Conservation (phyloP, 2,888 invertebrate genomes). For the Eurois occulta region DNA sequence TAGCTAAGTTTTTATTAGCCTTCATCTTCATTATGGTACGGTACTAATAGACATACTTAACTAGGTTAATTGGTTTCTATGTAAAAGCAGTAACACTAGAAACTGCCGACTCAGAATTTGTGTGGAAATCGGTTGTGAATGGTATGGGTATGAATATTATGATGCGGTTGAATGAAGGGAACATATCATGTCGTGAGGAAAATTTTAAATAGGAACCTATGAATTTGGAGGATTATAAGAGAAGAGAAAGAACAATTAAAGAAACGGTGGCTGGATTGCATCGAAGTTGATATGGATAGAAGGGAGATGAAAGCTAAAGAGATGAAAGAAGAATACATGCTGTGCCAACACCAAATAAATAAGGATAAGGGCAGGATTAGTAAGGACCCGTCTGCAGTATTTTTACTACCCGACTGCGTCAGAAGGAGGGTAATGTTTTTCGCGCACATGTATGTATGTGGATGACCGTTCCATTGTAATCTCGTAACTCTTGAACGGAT, state of each 20-base stretch:
- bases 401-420: too few species aligned
- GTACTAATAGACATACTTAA: background rate
- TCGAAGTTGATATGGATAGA: background rate
- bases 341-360: background rate
- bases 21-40: background rate
- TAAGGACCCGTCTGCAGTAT: too few species aligned
- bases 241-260: background rate
- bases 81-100: background rate
- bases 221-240: background rate
- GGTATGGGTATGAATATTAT: constrained; percentile 5
- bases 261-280: too few species aligned
- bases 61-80: background rate
- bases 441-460: background rate
- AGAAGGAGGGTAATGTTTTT: too few species aligned
- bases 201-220: background rate
- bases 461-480: background rate
- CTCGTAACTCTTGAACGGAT: background rate
- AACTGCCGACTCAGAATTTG: background rate
- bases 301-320: background rate
- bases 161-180: background rate
- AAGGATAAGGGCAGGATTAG: background rate
- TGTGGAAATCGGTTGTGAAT: constrained; percentile 28
- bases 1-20: constrained; percentile 18
- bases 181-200: constrained; percentile 5
- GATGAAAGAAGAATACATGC: background rate